Conservation (phyloP, 2,888 invertebrate species). For the Aspidiotus destructor region DNA sequence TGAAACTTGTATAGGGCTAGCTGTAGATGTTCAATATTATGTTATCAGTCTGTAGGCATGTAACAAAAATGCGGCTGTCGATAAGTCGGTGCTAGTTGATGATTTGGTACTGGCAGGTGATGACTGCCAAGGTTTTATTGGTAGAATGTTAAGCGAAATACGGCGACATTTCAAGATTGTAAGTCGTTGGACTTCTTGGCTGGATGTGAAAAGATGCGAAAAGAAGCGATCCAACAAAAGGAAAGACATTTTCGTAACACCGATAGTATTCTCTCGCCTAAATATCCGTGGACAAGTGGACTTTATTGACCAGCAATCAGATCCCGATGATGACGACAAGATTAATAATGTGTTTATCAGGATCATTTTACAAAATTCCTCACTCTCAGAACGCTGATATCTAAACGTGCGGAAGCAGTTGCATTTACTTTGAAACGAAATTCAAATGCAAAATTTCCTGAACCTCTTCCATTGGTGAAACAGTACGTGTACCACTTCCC, state of each 20-base stretch:
- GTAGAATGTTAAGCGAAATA: not conserved
- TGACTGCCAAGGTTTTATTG: too few species aligned
- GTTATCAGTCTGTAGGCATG: too few species aligned
- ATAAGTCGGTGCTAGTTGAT: too few species aligned
- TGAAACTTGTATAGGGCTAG: too few species aligned
- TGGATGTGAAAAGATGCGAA: not conserved
- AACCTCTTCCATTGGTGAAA: not conserved
- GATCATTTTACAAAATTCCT: not conserved
- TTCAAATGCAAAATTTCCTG: slow-evolving; percentile 1
- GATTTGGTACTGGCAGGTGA: too few species aligned
- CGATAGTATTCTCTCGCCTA: not conserved
- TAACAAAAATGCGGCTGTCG: too few species aligned
- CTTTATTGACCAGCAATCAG: not conserved
- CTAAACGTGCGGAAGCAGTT: not conserved
- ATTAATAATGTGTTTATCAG: not conserved
- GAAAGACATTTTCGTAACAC: not conserved
- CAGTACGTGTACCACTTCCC: slow-evolving; percentile 2
- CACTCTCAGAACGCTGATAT: not conserved
- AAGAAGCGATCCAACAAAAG: not conserved
- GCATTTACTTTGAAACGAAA: not conserved
- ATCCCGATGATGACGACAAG: not conserved
- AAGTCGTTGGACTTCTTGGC: not conserved
- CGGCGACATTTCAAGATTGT: not conserved
- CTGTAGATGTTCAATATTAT: too few species aligned
- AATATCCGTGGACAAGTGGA: not conserved